Base-by-base conservation (phyloP, 2,888 invertebrate genomes). In the Sceliomorpha sp. region DNA sequence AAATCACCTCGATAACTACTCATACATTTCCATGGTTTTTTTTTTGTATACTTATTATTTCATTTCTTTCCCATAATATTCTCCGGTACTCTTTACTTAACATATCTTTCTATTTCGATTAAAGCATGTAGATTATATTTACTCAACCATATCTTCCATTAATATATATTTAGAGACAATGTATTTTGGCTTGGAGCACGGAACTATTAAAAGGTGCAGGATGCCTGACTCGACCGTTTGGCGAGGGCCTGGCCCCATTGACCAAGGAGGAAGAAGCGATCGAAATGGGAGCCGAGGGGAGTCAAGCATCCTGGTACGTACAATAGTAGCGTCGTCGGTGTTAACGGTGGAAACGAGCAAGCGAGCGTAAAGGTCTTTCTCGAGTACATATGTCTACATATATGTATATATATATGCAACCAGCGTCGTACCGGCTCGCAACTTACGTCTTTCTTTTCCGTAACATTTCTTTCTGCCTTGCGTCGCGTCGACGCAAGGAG, bases 341-440 rank as follows among this genome's bases (percentile, higher is more conserved):
- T 10, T 68, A 56, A 70, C 77, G 76, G 77, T 77, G 77, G 75
- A 76, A 76, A 73, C 79, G 79, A 82, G 81, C 79, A 78, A 82
- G 81, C 84, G 83, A 85, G 84, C 80, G 82, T 83, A 84, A 84
- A 84, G 78, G 77, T 2, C 75, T n/a, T n/a, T 67, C 67, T 75
- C 68, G 51, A 64, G 53, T 70, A 59, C 64, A 72, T 64, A 55
- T 29, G 32, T 59, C 34, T 62, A 56, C 53, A 66, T 60, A 71
- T 72, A 62, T 51, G 72, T 64, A n/a, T n/a, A n/a, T n/a, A n/a
- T n/a, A n/a, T n/a, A n/a, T n/a, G n/a, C n/a, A n/a, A n/a, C n/a
- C n/a, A n/a, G n/a, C n/a, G n/a, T n/a, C n/a, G n/a, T n/a, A n/a
- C n/a, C n/a, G n/a, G n/a, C 45, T 63, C 53, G 60, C 55, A 66